Conservation (phyloP, 1,140 invertebrate species). For the Nilaparvata lugens region DNA sequence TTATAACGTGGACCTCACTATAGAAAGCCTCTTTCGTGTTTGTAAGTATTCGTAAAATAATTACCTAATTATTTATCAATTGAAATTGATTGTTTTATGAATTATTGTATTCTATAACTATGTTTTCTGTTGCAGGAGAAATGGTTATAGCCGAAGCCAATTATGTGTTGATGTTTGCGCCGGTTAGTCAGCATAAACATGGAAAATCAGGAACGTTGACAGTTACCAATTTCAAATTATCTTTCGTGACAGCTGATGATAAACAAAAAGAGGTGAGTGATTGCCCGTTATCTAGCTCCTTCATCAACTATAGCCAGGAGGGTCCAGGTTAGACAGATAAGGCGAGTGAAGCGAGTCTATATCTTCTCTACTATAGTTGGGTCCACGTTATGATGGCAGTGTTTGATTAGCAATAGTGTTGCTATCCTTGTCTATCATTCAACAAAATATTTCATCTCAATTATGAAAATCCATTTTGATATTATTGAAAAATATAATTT, state of each 20-base stretch:
- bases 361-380: no score
- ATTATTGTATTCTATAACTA: background rate
- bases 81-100: background rate
- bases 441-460: no score
- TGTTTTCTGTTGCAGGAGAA: constrained; percentile 46
- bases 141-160: constrained; percentile 63
- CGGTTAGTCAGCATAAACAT: constrained; percentile 64
- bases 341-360: no score
- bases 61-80: background rate
- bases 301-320: no score
- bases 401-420: no score
- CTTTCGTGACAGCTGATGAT: constrained; percentile 63
- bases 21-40: constrained; percentile 39
- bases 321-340: no score
- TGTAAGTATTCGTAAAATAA: constrained; percentile 34
- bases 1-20: no score
- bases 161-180: constrained; percentile 69
- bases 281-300: no score
- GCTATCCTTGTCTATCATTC: no score
- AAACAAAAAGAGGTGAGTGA: constrained; percentile 40
- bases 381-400: no score
- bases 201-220: constrained; percentile 68
- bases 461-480: no score
- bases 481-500: no score
- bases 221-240: constrained; percentile 80